Percentiles rank a stretch among this genome's conserved stretches.
Evolutionary conservation across 2,797 vertebrate genomes (phyloP).

Genomic region (Molossus molossus): DNA sequence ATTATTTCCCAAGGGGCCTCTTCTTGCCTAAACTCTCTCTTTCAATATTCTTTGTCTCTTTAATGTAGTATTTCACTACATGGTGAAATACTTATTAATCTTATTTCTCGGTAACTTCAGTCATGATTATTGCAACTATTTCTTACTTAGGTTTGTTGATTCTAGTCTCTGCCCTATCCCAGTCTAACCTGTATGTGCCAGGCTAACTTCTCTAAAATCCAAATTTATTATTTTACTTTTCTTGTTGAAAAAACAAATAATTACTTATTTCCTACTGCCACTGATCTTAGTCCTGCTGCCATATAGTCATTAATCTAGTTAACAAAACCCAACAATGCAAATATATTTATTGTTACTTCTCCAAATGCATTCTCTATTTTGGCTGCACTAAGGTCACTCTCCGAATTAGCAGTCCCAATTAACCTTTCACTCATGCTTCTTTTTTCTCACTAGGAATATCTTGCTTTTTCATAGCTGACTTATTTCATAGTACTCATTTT

Average conservation of each 20-base stretch:
- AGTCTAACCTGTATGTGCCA: neutral
- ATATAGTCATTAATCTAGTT: neutral
- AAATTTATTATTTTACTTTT: neutral
- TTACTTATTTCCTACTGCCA: neutral
- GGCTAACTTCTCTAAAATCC: neutral
- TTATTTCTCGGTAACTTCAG: neutral
- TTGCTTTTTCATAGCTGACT: neutral
- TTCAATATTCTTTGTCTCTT: neutral
- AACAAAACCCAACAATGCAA: neutral
- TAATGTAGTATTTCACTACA: neutral
- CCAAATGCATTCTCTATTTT: neutral
- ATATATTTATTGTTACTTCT: neutral
- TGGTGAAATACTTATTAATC: too few relatives aligned
- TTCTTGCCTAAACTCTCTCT: neutral
- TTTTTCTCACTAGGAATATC: neutral
- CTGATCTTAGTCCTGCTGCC: neutral
- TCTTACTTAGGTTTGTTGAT: neutral
- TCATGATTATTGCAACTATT: neutral
- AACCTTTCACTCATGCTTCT: neutral
- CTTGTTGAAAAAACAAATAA: neutral
- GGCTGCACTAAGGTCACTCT: neutral
- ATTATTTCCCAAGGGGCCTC: neutral
- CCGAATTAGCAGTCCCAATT: neutral
- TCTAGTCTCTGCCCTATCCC: neutral
- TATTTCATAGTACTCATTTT: neutral